These are phyloP conservation scores for Coregonus sp. DNA, from an alignment of 2,797 vertebrate genomes.

Conservation along the genomic window DNA sequence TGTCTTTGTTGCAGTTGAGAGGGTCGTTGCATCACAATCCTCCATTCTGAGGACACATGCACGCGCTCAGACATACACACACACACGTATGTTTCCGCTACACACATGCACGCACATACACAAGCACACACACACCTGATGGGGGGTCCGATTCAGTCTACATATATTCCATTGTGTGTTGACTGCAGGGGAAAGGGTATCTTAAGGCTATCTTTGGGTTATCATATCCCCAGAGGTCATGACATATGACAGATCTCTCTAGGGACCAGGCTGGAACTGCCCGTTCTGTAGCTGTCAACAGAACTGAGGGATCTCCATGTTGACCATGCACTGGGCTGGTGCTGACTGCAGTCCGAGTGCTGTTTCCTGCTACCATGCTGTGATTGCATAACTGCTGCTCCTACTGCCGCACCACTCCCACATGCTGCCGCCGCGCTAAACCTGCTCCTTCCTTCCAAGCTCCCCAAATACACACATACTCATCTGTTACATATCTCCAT, in stretches of 20 bases:
- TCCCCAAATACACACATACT: not conserved
- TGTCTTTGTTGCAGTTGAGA: constrained; percentile 27
- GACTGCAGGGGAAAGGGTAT: constrained; percentile 27
- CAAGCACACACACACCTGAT: constrained; percentile 21
- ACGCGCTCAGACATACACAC: constrained; percentile 5
- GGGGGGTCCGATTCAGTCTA: not conserved
- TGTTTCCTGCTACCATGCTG: constrained; percentile 60
- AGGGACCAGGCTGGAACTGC: constrained; percentile 39
- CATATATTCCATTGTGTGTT: constrained; percentile 7
- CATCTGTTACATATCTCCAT: not conserved
- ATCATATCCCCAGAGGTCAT: constrained; percentile 21
- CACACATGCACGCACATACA: constrained; percentile 14
- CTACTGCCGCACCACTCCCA: constrained; percentile 62
- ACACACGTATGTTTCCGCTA: constrained; percentile 28
- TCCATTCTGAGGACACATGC: constrained; percentile 37
- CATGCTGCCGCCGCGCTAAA: constrained; percentile 21
- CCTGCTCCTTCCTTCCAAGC: not conserved
- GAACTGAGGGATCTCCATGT: constrained; percentile 52
- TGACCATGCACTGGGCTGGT: constrained; percentile 57
- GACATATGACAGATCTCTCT: constrained; percentile 58
- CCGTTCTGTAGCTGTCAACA: constrained; percentile 70
- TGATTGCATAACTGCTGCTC: constrained; percentile 76
- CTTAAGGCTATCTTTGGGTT: constrained; percentile 14
- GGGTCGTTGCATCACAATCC: constrained; percentile 59
- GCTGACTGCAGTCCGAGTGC: constrained; percentile 62